Percentiles rank a stretch among this genome's conserved stretches.
Evolutionary conservation across 2,113 vertebrate genomes (phyloP).

Genomic region (Cyanoliseus patagonus): DNA sequence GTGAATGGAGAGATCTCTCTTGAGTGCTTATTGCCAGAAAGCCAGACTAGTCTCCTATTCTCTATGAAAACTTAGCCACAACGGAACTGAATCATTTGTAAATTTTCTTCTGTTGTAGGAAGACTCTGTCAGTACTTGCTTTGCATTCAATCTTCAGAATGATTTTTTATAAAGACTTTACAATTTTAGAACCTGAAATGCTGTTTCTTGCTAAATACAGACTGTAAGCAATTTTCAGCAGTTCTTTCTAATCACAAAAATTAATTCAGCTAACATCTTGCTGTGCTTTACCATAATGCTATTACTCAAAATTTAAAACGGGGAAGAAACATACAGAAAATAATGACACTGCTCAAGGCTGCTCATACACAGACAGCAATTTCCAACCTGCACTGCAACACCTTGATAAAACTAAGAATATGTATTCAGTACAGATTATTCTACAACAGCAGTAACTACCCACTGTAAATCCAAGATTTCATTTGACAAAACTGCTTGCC

Average conservation of each 20-base stretch:
- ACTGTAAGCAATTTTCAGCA: neutral
- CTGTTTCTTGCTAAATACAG: neutral
- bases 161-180: neutral
- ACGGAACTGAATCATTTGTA: neutral
- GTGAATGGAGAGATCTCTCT: neutral
- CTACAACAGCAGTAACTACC: neutral
- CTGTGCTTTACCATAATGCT: neutral
- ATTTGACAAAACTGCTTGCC: neutral
- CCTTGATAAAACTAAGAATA: neutral
- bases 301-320: neutral
- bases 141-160: neutral
- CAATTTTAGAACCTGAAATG: neutral
- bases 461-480: neutral
- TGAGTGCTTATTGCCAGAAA: neutral
- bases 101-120: neutral
- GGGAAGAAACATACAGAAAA: conserved; percentile 9
- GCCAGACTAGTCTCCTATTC: neutral
- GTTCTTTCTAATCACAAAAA: neutral
- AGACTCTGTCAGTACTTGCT: neutral
- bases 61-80: neutral
- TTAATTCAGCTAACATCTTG: neutral
- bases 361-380: conserved; percentile 7
- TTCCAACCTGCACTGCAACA: conserved; percentile 21
- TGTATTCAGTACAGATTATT: neutral
- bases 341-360: neutral